These are phyloP conservation scores for Patella pellucida DNA, from an alignment of 2,888 invertebrate species.

Conservation along the genomic window DNA sequence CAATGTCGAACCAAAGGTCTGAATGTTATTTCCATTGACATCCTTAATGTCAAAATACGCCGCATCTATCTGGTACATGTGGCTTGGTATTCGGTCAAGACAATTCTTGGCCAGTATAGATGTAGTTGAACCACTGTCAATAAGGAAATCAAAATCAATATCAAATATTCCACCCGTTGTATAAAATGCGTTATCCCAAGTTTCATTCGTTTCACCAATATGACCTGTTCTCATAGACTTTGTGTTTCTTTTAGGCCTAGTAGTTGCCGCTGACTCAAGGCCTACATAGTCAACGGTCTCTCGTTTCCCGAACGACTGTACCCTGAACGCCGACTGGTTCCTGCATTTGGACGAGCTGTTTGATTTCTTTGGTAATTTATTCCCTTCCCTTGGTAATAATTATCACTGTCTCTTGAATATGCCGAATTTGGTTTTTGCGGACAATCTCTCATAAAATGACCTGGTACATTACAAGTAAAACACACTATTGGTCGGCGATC, in stretches of 20 bases:
- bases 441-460: slow-evolving; percentile 23
- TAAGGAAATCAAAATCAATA: background rate
- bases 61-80: too few species aligned
- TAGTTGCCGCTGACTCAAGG: slow-evolving; percentile 23
- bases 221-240: slow-evolving; percentile 9
- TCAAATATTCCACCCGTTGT: background rate
- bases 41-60: background rate
- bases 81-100: background rate
- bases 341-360: background rate
- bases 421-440: background rate
- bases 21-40: background rate
- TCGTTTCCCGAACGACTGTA: slow-evolving; percentile 18
- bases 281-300: slow-evolving; percentile 21
- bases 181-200: slow-evolving; percentile 25
- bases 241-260: background rate
- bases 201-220: background rate
- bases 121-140: slow-evolving; percentile 20
- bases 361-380: background rate
- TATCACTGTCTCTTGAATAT: too few species aligned
- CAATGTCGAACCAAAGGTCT: background rate
- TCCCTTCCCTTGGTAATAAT: background rate
- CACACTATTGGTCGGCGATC: background rate
- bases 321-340: background rate
- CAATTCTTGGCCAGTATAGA: slow-evolving; percentile 13
- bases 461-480: slow-evolving; percentile 21